These are phyloP conservation scores for Drosophila barbarae DNA, from an alignment of 2,888 invertebrate species.

Conservation along the genomic window DNA sequence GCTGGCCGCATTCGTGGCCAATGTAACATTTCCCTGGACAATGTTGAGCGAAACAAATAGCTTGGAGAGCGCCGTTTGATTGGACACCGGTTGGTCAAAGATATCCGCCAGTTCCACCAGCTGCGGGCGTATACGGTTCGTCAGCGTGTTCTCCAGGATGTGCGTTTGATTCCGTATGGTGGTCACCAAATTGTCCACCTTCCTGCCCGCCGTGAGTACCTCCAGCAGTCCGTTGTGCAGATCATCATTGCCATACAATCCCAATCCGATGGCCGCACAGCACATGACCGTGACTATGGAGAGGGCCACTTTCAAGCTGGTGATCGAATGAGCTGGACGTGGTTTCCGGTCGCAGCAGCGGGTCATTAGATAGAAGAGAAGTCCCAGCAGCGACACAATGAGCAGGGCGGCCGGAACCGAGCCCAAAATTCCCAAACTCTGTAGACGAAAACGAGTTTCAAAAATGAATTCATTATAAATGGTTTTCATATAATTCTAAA, in stretches of 20 bases:
- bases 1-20: slow-evolving; percentile 87
- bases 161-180: slow-evolving; percentile 91
- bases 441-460: slow-evolving; percentile 54
- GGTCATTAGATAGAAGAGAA: slow-evolving; percentile 95
- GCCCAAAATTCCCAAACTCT: slow-evolving; percentile 95
- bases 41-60: slow-evolving; percentile 86
- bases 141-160: slow-evolving; percentile 87
- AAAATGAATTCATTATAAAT: not conserved
- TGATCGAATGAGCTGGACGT: slow-evolving; percentile 91
- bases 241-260: slow-evolving; percentile 96
- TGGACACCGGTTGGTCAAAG: slow-evolving; percentile 87
- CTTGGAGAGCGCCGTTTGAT: slow-evolving; percentile 87
- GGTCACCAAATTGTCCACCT: slow-evolving; percentile 89
- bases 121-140: slow-evolving; percentile 85
- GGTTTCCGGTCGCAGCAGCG: slow-evolving; percentile 97
- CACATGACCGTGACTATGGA: slow-evolving; percentile 92
- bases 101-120: slow-evolving; percentile 87
- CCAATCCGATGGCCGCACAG: slow-evolving; percentile 93
- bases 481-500: not conserved
- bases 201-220: slow-evolving; percentile 88
- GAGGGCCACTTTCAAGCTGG: slow-evolving; percentile 89
- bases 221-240: slow-evolving; percentile 93
- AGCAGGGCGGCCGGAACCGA: slow-evolving; percentile 96
- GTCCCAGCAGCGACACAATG: slow-evolving; percentile 91
- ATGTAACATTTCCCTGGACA: slow-evolving; percentile 87